Base-by-base conservation (phyloP, 2,797 vertebrate genomes). In the Smutsia gigantea region DNA sequence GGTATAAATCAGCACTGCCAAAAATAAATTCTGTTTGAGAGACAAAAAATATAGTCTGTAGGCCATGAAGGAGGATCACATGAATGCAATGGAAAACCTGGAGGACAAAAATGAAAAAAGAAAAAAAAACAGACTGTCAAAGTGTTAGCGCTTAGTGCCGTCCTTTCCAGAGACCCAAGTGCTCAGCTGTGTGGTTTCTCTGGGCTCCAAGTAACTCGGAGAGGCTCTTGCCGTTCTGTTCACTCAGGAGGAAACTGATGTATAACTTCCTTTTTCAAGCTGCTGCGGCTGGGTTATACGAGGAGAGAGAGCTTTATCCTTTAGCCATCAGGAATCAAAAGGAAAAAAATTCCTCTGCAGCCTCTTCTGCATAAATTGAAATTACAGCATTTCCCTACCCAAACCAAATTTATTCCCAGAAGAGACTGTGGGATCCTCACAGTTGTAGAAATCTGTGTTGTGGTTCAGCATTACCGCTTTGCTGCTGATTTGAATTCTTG, bases 191-290 rank as follows among this genome's bases (percentile, higher is more conserved):
- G 5, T 29, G 85, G 78, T 21, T 23, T 82, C 68, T 2, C 25
- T 7, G 25, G 2, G 57, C 69, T 72, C 31, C 5, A 37, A 34
- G 84, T 2, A 9, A 14, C 55, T 68, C 59, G 7, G 19, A 12
- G 23, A 69, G 84, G 6, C 51, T 51, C 75, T 87, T n/a, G 63
- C 69, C 37, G 8, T n/a, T n/a, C 29, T 57, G 25, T 90, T 96
- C 85, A 71, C 61, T 68, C 23, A 18, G 57, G 51, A 82, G 39
- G 85, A 87, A 63, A 53, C 53, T 7, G 23, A 39, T 57, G 3
- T 71, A 31, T 51, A 23, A 46, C 49, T 46, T 89, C 92, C 75
- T 93, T 87, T 96, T 95, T 95, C 57, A 95, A 72, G 90, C 66
- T 59, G 55, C 51, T 74, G 7, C 78, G 59, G 27, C 81, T 93